These are phyloP conservation scores for Dinothrombium tinctorium DNA, from an alignment of 1,140 invertebrate genomes.

Conservation along the genomic window DNA sequence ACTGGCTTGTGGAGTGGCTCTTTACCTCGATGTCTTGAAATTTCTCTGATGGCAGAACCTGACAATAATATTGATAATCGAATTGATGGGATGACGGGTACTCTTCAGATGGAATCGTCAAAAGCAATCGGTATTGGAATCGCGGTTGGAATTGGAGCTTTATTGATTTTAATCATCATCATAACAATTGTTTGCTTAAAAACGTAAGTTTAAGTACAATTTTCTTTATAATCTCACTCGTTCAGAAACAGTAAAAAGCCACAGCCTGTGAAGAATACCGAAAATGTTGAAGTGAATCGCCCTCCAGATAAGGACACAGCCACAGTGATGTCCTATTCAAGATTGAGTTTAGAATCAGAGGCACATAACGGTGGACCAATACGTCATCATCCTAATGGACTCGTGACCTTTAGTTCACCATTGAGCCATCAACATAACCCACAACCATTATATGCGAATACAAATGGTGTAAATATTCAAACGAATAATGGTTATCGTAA, in stretches of 20 bases:
- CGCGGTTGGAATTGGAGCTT: conserved; percentile 18
- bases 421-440: conserved; percentile 1
- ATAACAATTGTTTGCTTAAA: conserved; percentile 20
- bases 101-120: conserved; percentile 12
- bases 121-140: conserved; percentile 22
- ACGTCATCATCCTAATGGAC: conserved; percentile 14
- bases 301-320: conserved; percentile 8
- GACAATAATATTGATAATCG: conserved; percentile 1
- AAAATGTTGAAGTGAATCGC: conserved; percentile 40
- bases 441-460: conserved; percentile 11
- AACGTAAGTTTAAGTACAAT: conserved; percentile 16
- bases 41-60: conserved; percentile 4
- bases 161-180: conserved; percentile 20
- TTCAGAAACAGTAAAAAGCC: conserved; percentile 36
- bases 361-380: conserved; percentile 7
- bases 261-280: conserved; percentile 58
- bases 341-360: conserved; percentile 12
- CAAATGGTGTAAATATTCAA: no score
- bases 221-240: background rate
- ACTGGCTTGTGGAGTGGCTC: conserved; percentile 13
- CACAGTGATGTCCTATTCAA: conserved; percentile 13
- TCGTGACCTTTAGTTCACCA: conserved; percentile 16
- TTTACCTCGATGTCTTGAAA: conserved; percentile 15
- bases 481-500: conserved; percentile 2
- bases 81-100: conserved; percentile 4